These are phyloP conservation scores for Drosophila varians DNA, from an alignment of 1,140 invertebrate species.

Conservation along the genomic window DNA sequence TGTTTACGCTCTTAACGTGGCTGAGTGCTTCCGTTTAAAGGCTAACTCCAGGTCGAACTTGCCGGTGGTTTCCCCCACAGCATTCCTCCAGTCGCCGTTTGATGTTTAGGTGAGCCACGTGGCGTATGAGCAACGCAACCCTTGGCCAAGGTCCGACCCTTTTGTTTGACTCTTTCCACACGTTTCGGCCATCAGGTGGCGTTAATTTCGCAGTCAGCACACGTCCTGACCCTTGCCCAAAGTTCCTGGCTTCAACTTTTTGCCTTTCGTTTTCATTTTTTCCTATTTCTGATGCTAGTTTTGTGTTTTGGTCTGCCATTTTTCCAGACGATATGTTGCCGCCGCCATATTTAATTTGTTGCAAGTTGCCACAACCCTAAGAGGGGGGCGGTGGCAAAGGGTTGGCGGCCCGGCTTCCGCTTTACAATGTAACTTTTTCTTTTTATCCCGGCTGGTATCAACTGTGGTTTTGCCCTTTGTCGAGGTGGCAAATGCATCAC, in stretches of 20 bases:
- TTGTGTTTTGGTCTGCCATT: conserved; percentile 74
- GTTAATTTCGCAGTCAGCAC: conserved; percentile 77
- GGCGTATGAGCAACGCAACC: conserved; percentile 55
- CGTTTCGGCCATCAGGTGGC: conserved; percentile 71
- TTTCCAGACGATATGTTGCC: conserved; percentile 79
- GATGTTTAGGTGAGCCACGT: conserved; percentile 51
- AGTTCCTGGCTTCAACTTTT: conserved; percentile 33
- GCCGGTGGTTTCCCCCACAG: background rate
- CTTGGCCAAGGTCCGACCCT: conserved; percentile 46
- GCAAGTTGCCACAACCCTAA: conserved; percentile 42
- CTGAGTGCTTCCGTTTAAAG: conserved; percentile 49
- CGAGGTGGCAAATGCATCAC: conserved; percentile 60
- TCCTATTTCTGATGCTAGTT: conserved; percentile 48
- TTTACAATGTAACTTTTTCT: conserved; percentile 28
- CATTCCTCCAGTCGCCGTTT: conserved; percentile 41
- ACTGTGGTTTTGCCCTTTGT: conserved; percentile 22
- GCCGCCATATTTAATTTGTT: conserved; percentile 78
- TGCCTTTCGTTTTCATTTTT: conserved; percentile 15
- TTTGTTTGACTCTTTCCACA: conserved; percentile 61
- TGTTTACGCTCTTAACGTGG: conserved; percentile 37
- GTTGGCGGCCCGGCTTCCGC: conserved; percentile 47
- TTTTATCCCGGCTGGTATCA: conserved; percentile 1
- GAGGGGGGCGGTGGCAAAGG: background rate
- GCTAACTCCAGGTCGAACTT: background rate
- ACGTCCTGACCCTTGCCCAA: conserved; percentile 70